Evolutionary conservation across 2,113 vertebrate genomes (phyloP), one percentile per base, ranked within the genome.

Genomic region (Carassius gibelio): DNA sequence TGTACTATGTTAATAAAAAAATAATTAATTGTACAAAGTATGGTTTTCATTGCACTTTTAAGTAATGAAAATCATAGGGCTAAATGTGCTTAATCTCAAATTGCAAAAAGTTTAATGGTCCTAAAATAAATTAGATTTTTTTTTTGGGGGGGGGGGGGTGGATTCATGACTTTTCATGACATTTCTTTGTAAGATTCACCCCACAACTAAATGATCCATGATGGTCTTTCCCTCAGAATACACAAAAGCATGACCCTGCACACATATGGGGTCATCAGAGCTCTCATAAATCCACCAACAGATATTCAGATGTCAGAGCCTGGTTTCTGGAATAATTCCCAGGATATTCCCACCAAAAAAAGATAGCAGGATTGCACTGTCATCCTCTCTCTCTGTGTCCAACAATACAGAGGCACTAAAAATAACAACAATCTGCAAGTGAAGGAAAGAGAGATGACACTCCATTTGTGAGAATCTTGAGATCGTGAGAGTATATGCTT

Each of bases 271-370:
- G 75, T 59, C 30, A 78, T 59, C 30, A 77, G 30, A 77, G 75
- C 75, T 36, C 75, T 78, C 75, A 38, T 78, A 59, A 78, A 59
- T 79, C 59, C 59, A 50, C 17, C 69, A 55, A 21, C 45, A 82
- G 68, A 85, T 45, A 57, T 79, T 88, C 57, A 83, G 71, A 23
- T 84, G 84, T 85, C 87, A 85, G 61, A 79, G 14, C 14, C 30
- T 19, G 45, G 26, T 85, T 88, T 85, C 79, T 75, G 50, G 87
- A 64, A 77, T 75, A 79, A 55, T 75, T 15, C 26, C 64, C 55
- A 42, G 34, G 5, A 82, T 85, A 74, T 48, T 42, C 19, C n/a
- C 30, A 34, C 19, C 36, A 85, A 45, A 61, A 38, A 26, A 69
- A 69, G 50, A 45, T 26, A 36, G 3, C 21, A 61, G 57, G 36